Base-by-base conservation (phyloP, 37 sponge, comb jelly and placozoan species). In the Geodia barretti region DNA sequence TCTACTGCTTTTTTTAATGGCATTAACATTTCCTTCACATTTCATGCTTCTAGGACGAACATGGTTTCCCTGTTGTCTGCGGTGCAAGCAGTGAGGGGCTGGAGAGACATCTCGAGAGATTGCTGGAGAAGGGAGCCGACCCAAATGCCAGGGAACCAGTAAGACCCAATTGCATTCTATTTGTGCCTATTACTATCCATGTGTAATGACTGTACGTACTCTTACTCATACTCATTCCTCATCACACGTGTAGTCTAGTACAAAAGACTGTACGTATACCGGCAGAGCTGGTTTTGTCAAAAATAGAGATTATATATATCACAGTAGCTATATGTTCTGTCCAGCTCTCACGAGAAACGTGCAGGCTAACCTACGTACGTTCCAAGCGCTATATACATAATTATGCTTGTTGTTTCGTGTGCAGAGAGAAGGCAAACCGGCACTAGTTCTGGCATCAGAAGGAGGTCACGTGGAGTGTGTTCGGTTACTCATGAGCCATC, bases 61-160 rank as follows among this genome's bases (percentile, higher is more conserved):
- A 64, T 35, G 92, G 95, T 7, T 21, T 72, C 20, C 95, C 97
- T 0, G 68, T 96, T 11, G 86, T 96, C 36, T 92, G 86, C 84
- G 92, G 89, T 36, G 95, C 79, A 32, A 80, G 87, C 38, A 39
- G 80, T 28, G 84, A 34, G 25, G 97, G 97, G 8, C 58, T 68
- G 4, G 83, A 84, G 8, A 72, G 60, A 31, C 72, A 73, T 32
- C 79, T 88, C 23, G 89, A 88, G 58, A 91, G 78, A 62, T 84
- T 96, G 32, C 71, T 96, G 42, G 86, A 88, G 17, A 75, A 47
- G 37, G 92, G 92, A 75, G 95, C 95, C 24, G 96, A 94, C 64
- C 89, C 92, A 3, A 94, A 91, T 70, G 92, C 89, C 33, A 78
- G 81, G 60, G 89, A 93, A 25, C 62, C 60, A 21, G 90, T 83